phyloP scores from a whole-genome alignment of 2,888 invertebrate genomes.

The Amphimallon solstitiale region DNA sequence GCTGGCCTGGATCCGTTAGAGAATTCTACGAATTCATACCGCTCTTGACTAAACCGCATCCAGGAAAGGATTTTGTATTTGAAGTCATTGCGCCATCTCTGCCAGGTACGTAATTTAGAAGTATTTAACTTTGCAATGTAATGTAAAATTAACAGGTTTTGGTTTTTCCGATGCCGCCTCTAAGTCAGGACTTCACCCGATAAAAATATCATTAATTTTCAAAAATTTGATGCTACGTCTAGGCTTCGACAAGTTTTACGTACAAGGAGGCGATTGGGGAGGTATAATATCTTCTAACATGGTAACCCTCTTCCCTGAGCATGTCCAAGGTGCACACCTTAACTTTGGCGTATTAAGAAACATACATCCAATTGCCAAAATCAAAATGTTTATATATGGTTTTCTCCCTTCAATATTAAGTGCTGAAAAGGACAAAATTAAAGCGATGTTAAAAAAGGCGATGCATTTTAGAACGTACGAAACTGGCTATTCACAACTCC shows the following conservation, averaged over 20 bases:
- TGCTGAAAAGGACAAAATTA: slow-evolving; percentile 62
- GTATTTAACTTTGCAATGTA: not conserved
- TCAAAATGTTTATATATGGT: slow-evolving; percentile 42
- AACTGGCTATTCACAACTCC: slow-evolving; percentile 77
- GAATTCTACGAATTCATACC: slow-evolving; percentile 85
- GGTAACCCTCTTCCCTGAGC: slow-evolving; percentile 71
- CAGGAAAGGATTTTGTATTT: slow-evolving; percentile 70
- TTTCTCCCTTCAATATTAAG: slow-evolving; percentile 54
- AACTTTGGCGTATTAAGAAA: slow-evolving; percentile 46
- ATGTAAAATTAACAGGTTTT: slow-evolving; percentile 53
- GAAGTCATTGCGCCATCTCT: slow-evolving; percentile 71
- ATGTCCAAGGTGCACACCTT: slow-evolving; percentile 67
- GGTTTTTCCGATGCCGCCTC: slow-evolving; percentile 68
- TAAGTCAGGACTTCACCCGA: slow-evolving; percentile 69
- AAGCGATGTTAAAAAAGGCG: slow-evolving; percentile 52
- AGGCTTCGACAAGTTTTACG: slow-evolving; percentile 72
- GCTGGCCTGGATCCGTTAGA: slow-evolving; percentile 89
- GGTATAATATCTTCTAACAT: slow-evolving; percentile 70
- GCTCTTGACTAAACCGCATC: slow-evolving; percentile 66
- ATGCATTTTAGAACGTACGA: slow-evolving; percentile 55
- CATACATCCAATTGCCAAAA: slow-evolving; percentile 1
- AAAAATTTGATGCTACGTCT: slow-evolving; percentile 76
- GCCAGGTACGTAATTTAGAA: slow-evolving; percentile 60
- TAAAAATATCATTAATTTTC: slow-evolving; percentile 69
- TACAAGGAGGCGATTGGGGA: slow-evolving; percentile 89